Base-by-base conservation (phyloP, 2,888 invertebrate genomes). In the Adineta ricciae region DNA sequence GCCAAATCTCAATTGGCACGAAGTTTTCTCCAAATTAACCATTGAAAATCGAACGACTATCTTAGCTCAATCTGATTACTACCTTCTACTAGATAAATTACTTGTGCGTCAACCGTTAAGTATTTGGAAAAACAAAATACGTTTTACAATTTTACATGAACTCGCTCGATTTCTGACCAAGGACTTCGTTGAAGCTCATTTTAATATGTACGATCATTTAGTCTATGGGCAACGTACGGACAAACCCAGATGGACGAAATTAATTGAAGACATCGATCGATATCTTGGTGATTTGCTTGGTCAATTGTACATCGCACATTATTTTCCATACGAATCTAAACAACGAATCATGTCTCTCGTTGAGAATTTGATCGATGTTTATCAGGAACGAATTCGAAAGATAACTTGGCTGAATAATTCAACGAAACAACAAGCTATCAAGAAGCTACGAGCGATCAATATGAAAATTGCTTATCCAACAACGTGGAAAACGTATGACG, bases 331-430 rank as follows among this genome's bases (percentile, higher is more conserved):
- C 88, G 94, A 93, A 87, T 95, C 96, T 46, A 92, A 92, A 91
- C 93, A 94, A 86, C 96, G 95, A 89, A 93, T 92, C 89, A n/a
- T 64, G 4, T 24, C 36, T 19, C 21, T 73, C 21, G 21, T 21
- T 36, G 19, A 38, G 11, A 21, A 38, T 73, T 32, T 36, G 5
- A 36, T 38, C 21, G 4, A 73, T 5, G 9, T 38, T 36, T 73
- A 73, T 38, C 19, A 38, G 21, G 24, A 73, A 73, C 14, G 36
- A 27, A 38, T 73, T 73, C 93, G 93, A 0, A 94, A 94, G 88
- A 94, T 95, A 89, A 93, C 94, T 83, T 97, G 97, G 97, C 97
- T 97, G 97, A 96, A 97, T 89, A 93, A 93, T 0, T 91, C 92
- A 87, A 97, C 97, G 4, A 0, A 93, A 89, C 89, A 89, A 86